Percentiles rank a stretch among this genome's conserved stretches.
These are phyloP conservation scores for Ips nitidus DNA, from an alignment of 1,140 invertebrate species.

Conservation along the genomic window DNA sequence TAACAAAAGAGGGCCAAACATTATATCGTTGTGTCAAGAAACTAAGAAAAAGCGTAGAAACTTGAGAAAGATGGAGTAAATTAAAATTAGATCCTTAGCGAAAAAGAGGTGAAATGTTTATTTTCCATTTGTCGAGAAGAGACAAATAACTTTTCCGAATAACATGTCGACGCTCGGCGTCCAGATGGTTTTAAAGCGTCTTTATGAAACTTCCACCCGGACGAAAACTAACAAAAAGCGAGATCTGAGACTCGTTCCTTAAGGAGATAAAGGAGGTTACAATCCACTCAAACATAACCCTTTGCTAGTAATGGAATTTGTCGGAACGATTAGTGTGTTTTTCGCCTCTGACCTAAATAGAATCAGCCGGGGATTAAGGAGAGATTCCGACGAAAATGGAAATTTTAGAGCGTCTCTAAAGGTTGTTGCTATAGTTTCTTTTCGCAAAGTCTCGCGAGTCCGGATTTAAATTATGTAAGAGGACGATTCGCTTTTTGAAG, in stretches of 20 bases:
- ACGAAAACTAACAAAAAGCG: constrained; percentile 11
- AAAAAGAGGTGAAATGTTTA: background rate
- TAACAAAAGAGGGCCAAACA: no score
- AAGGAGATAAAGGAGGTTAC: constrained; percentile 8
- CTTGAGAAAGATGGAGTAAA: background rate
- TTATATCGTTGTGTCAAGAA: no score
- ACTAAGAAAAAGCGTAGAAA: no score
- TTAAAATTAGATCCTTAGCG: background rate
- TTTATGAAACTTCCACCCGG: constrained; percentile 8
- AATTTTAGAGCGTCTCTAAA: no score
- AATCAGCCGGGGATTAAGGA: background rate
- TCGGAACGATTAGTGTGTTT: constrained; percentile 15
- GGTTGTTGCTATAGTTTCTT: no score
- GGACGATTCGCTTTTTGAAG: no score
- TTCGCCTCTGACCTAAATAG: constrained; percentile 9
- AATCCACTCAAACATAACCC: constrained; percentile 8
- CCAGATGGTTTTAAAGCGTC: constrained; percentile 16
- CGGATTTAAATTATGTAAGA: no score
- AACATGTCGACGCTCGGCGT: constrained; percentile 9
- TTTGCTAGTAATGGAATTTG: constrained; percentile 17
- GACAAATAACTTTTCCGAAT: constrained; percentile 12
- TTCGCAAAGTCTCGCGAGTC: no score
- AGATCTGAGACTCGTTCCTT: constrained; percentile 4
- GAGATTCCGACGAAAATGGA: no score
- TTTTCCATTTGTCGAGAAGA: constrained; percentile 11